phyloP scores from a whole-genome alignment of 2,888 invertebrate species.

The Hemithea aestivaria region DNA sequence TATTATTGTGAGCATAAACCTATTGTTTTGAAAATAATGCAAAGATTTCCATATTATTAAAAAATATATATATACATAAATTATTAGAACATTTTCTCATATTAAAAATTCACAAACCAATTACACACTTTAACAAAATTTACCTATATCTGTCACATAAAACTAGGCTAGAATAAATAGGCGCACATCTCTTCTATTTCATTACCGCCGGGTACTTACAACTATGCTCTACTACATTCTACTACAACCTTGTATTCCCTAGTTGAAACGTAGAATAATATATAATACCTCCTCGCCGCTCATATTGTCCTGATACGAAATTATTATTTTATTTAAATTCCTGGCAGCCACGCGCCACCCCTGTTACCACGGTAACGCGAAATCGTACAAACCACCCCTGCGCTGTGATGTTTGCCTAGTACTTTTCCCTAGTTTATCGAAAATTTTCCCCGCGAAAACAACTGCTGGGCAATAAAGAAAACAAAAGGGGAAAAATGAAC shows the following conservation, averaged over 20 bases:
- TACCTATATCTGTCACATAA: too few species aligned
- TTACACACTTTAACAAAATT: too few species aligned
- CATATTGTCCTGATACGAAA: constrained; percentile 47
- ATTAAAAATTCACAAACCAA: too few species aligned
- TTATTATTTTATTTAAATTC: constrained; percentile 64
- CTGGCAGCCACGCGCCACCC: constrained; percentile 18
- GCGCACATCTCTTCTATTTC: constrained; percentile 21
- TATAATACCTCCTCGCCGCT: constrained; percentile 26
- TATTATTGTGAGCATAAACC: too few species aligned
- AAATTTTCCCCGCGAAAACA: constrained; percentile 50
- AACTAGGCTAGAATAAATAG: too few species aligned
- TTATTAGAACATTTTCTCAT: too few species aligned
- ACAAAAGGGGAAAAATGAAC: neutral
- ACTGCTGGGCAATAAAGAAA: neutral
- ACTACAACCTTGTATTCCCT: constrained; percentile 45
- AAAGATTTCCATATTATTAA: too few species aligned
- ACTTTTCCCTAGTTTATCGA: constrained; percentile 65
- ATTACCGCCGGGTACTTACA: constrained; percentile 24
- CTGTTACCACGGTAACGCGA: constrained; percentile 23
- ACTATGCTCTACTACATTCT: constrained; percentile 45
- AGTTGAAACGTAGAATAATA: constrained; percentile 43
- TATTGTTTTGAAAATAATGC: too few species aligned
- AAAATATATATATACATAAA: too few species aligned
- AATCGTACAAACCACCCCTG: constrained; percentile 23
- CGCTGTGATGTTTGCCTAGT: constrained; percentile 45